Percentiles rank a stretch among this genome's conserved stretches.
These are phyloP conservation scores for Notechis scutatus DNA, from an alignment of 2,113 vertebrate genomes.

Conservation along the genomic window DNA sequence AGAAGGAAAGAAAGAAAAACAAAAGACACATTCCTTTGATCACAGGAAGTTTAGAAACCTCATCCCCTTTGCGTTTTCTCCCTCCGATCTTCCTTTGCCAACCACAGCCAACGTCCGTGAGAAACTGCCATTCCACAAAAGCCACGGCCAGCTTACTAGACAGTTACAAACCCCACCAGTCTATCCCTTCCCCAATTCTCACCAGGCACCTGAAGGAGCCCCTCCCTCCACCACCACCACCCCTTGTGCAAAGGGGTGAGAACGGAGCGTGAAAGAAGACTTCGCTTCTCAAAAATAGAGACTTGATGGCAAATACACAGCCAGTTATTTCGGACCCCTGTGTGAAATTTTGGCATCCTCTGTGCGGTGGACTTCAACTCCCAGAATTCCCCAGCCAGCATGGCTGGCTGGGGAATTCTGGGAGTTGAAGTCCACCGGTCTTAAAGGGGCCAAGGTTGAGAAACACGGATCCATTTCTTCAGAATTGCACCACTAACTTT, in stretches of 20 bases:
- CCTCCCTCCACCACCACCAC: no score
- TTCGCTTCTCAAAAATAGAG: background rate
- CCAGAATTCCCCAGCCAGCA: background rate
- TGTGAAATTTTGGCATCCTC: background rate
- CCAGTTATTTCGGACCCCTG: background rate
- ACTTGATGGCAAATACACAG: background rate
- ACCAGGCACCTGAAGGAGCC: background rate
- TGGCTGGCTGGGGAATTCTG: background rate
- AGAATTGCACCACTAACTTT: background rate
- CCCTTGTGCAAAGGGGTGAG: background rate
- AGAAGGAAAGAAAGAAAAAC: background rate
- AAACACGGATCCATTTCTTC: background rate
- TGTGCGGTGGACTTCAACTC: background rate
- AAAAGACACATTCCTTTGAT: background rate
- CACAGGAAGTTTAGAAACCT: constrained; percentile 17
- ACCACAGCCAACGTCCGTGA: constrained; percentile 6
- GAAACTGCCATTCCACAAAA: background rate
- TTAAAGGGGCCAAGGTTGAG: background rate
- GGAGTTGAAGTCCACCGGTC: background rate
- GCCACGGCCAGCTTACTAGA: background rate
- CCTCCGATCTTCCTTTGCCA: background rate
- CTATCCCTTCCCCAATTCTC: background rate
- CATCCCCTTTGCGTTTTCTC: background rate
- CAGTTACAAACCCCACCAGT: background rate
- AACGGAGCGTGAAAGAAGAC: background rate